phyloP scores from a whole-genome alignment of 2,113 vertebrate genomes.

The Apteryx owenii region DNA sequence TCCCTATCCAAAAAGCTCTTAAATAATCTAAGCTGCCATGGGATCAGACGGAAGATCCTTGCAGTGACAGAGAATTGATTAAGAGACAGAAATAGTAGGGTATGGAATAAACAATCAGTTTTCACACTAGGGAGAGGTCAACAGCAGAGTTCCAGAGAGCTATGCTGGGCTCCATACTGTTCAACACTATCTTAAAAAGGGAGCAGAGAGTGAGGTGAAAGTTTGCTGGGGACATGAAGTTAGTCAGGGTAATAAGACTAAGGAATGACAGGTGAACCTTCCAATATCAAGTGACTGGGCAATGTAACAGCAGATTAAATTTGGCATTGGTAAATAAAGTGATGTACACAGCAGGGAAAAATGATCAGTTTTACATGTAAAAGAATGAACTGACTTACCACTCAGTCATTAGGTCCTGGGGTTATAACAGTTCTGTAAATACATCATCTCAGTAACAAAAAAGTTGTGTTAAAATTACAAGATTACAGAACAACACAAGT shows the following conservation, averaged over 20 bases:
- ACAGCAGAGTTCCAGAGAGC: neutral
- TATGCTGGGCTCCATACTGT: neutral
- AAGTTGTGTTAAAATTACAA: neutral
- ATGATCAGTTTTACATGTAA: neutral
- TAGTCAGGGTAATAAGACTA: neutral
- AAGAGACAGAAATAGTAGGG: neutral
- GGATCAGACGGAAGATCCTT: neutral
- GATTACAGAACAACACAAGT: neutral
- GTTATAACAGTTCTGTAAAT: neutral
- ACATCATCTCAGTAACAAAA: neutral
- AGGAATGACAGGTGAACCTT: neutral
- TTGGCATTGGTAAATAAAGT: neutral
- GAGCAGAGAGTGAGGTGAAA: neutral
- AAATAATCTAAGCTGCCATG: neutral
- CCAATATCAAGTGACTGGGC: neutral
- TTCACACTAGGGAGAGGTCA: neutral
- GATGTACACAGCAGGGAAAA: neutral
- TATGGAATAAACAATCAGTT: neutral
- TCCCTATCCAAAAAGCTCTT: neutral
- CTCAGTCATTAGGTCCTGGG: neutral
- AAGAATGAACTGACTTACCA: neutral
- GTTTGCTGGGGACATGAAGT: neutral
- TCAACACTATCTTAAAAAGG: neutral
- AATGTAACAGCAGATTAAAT: neutral
- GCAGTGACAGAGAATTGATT: neutral